Percentiles rank a stretch among this genome's conserved stretches.
phyloP scores from a whole-genome alignment of 2,888 invertebrate species.

The Mythimna lalbum region DNA sequence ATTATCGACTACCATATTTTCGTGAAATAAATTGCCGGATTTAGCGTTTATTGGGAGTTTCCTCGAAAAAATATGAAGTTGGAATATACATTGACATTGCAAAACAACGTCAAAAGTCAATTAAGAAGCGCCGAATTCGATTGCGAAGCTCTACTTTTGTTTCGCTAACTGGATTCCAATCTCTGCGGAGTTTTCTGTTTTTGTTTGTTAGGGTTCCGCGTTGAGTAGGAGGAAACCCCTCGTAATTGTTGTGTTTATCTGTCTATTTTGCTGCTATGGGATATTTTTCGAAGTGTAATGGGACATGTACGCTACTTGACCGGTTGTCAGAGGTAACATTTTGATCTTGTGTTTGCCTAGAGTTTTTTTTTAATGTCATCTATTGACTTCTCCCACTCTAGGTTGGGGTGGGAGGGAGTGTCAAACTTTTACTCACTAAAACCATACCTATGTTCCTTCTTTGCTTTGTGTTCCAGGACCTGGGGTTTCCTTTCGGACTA shows the following conservation, averaged over 20 bases:
- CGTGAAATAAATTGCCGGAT: not conserved
- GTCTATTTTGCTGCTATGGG: conserved; percentile 15
- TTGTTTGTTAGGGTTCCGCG: conserved; percentile 45
- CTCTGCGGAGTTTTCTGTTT: conserved; percentile 66
- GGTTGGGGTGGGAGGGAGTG: no score
- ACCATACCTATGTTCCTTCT: no score
- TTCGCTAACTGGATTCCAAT: conserved; percentile 72
- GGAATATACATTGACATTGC: conserved; percentile 64
- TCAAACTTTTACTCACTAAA: no score
- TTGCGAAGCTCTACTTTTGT: conserved; percentile 67
- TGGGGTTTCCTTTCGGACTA: no score
- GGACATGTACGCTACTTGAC: not conserved
- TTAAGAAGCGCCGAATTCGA: conserved; percentile 70
- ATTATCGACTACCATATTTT: not conserved
- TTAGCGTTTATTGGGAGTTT: conserved; percentile 12
- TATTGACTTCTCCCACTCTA: no score
- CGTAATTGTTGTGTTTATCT: conserved; percentile 34
- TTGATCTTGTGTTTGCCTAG: not conserved
- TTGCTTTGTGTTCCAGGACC: no score
- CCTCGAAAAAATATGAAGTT: conserved; percentile 54
- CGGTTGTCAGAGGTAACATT: not conserved
- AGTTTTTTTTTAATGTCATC: not conserved
- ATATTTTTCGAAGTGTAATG: not conserved
- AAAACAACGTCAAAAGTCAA: conserved; percentile 73
- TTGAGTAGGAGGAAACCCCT: conserved; percentile 3